Evolutionary conservation across 2,113 vertebrate species (phyloP).

Genomic region (Butastur rufipennis): DNA sequence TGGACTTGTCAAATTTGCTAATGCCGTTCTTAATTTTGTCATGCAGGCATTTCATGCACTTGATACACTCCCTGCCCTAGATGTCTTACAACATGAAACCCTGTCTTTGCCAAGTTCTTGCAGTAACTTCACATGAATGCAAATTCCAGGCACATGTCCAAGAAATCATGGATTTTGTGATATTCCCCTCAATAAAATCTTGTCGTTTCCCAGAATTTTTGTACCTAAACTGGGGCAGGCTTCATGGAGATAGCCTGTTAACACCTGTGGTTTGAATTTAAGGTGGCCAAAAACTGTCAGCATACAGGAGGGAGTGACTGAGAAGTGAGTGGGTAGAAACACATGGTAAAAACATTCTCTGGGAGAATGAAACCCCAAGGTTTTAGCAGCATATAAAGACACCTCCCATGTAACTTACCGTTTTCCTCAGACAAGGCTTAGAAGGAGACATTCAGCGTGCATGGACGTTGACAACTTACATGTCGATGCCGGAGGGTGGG

Average conservation of each 20-base stretch:
- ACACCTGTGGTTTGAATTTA: background rate
- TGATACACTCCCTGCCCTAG: too few species aligned
- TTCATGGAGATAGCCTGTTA: background rate
- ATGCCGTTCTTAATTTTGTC: background rate
- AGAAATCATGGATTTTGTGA: background rate
- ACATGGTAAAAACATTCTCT: background rate
- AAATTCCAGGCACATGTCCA: background rate
- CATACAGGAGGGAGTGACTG: background rate
- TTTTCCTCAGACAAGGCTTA: background rate
- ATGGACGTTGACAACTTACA: background rate
- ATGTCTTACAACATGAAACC: background rate
- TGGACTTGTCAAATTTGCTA: background rate
- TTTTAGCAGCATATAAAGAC: background rate
- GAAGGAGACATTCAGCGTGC: background rate
- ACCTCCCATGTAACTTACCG: background rate
- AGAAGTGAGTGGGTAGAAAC: background rate
- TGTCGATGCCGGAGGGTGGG: fast-evolving
- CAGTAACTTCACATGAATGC: background rate
- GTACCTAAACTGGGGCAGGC: background rate
- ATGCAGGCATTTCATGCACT: background rate
- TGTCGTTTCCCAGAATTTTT: background rate
- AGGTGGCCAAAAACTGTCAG: background rate
- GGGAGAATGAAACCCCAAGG: background rate
- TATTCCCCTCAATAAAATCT: background rate
- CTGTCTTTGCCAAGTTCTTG: background rate